Conservation (phyloP, 1,140 invertebrate genomes). For the Drosophila insularis region DNA sequence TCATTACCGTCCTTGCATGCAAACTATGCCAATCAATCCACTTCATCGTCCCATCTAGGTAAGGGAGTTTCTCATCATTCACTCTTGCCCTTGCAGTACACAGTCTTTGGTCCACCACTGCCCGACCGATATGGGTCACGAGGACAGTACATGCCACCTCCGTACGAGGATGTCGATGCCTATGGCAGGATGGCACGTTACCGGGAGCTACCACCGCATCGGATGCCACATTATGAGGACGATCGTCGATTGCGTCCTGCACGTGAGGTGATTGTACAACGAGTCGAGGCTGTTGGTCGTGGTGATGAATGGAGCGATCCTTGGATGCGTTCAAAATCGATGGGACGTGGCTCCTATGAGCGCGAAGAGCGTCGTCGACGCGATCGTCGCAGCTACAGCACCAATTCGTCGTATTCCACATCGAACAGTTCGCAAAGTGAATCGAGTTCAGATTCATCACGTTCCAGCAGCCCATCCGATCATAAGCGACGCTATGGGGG, state of each 20-base stretch:
- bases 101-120: slow-evolving; percentile 62
- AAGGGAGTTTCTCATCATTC: background rate
- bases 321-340: slow-evolving; percentile 92
- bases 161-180: slow-evolving; percentile 75
- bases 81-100: slow-evolving; percentile 51
- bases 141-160: slow-evolving; percentile 45
- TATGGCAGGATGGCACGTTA: slow-evolving; percentile 76
- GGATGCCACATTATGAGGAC: slow-evolving; percentile 82
- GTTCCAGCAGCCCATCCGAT: slow-evolving; percentile 70
- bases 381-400: slow-evolving; percentile 82
- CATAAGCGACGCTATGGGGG: slow-evolving; percentile 68
- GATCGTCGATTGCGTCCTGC: slow-evolving; percentile 86
- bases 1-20: background rate
- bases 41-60: background rate
- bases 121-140: slow-evolving; percentile 62
- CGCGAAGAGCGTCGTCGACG: slow-evolving; percentile 71
- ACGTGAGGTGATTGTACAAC: slow-evolving; percentile 90
- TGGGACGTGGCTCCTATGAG: slow-evolving; percentile 82
- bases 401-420: slow-evolving; percentile 89
- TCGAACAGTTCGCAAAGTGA: slow-evolving; percentile 83
- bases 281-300: slow-evolving; percentile 85
- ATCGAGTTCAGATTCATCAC: slow-evolving; percentile 79
- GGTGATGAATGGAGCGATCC: slow-evolving; percentile 96
- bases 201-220: slow-evolving; percentile 76
- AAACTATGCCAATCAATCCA: background rate